Percentiles rank a stretch among this genome's conserved stretches.
These are phyloP conservation scores for Hippocampus zosterae DNA, from an alignment of 2,113 vertebrate genomes.

Conservation along the genomic window DNA sequence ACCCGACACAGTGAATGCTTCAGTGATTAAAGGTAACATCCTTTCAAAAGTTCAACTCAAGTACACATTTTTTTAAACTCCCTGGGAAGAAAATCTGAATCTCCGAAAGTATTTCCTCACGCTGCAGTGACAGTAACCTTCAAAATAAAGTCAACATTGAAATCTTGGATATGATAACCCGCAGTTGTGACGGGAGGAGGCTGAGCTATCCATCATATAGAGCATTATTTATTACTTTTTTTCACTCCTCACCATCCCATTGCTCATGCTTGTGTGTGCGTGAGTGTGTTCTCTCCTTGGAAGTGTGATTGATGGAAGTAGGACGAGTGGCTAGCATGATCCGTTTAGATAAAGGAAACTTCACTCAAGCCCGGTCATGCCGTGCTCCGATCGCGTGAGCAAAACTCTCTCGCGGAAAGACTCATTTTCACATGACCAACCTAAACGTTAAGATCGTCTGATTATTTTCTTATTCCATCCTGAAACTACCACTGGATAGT, in stretches of 20 bases:
- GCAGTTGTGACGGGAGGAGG: conserved; percentile 21
- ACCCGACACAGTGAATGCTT: not conserved
- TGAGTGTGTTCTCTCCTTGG: conserved; percentile 17
- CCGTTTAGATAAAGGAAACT: conserved; percentile 30
- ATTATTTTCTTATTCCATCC: not conserved
- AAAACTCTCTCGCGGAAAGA: not conserved
- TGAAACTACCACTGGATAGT: not conserved
- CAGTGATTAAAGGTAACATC: not conserved
- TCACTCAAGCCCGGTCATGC: conserved; percentile 19
- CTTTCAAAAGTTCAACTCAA: not conserved
- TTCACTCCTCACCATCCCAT: not conserved
- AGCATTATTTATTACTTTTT: not conserved
- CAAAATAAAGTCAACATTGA: conserved; percentile 7
- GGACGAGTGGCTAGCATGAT: conserved; percentile 28
- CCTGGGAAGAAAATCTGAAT: conserved; percentile 8
- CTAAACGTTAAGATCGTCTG: not conserved
- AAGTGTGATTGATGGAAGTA: conserved; percentile 35
- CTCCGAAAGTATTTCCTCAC: not conserved
- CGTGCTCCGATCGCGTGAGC: conserved; percentile 32
- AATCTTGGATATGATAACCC: conserved; percentile 9
- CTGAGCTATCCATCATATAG: conserved; percentile 5
- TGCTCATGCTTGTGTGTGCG: not conserved
- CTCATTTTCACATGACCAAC: not conserved
- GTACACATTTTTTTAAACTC: not conserved
- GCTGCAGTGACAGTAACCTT: conserved; percentile 13